phyloP scores from a whole-genome alignment of 2,113 vertebrate species.

The Orthochromis indermauri region DNA sequence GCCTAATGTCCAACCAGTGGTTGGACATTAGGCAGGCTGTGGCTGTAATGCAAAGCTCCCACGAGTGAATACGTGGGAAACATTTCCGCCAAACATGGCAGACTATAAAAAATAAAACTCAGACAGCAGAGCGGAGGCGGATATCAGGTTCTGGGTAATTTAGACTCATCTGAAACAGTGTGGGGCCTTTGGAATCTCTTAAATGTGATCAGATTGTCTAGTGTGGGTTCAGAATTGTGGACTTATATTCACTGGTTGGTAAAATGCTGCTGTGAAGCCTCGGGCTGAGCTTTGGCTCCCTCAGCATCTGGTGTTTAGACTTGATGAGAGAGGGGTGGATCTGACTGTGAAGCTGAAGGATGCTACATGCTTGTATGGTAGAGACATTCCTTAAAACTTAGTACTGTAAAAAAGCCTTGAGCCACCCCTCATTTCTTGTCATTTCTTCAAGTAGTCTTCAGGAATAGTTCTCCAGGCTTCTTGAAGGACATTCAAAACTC shows the following conservation, averaged over 20 bases:
- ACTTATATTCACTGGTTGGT: not conserved
- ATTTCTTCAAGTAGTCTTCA: not conserved
- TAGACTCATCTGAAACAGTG: not conserved
- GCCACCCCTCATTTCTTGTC: not conserved
- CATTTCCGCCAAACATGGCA: not conserved
- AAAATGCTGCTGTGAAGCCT: not conserved
- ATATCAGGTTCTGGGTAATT: not conserved
- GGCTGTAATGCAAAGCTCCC: not conserved
- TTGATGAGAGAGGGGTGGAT: not conserved
- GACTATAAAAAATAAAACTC: not conserved
- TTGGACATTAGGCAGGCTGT: not conserved
- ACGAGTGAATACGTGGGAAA: not conserved
- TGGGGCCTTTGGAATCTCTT: not conserved
- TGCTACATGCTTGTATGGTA: not conserved
- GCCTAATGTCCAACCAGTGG: slow-evolving; percentile 13
- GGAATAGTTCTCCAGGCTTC: not conserved
- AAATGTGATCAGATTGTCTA: not conserved
- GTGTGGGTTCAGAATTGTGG: not conserved
- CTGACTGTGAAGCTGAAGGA: not conserved
- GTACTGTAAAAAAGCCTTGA: not conserved
- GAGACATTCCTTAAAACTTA: not conserved
- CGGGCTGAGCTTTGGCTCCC: not conserved
- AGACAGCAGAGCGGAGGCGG: not conserved
- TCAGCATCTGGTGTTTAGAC: not conserved
- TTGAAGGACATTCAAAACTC: not conserved